phyloP scores from a whole-genome alignment of 2,113 vertebrate genomes.

The Perccottus glenii region DNA sequence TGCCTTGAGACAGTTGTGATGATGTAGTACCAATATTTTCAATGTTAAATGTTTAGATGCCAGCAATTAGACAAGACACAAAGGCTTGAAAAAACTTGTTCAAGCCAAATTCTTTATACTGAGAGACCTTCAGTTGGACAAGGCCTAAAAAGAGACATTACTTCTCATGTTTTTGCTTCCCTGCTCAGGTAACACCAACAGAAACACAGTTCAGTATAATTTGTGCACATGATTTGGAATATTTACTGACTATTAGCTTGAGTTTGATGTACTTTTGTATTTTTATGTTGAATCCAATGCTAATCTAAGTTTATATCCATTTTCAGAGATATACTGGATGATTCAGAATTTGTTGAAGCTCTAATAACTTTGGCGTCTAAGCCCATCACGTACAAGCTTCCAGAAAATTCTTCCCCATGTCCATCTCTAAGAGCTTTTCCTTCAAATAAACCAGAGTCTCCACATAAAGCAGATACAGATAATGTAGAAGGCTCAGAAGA shows the following conservation, averaged over 20 bases:
- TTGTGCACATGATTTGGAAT: too few relatives aligned
- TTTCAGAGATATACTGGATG: slow-evolving; percentile 83
- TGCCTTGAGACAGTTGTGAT: too few relatives aligned
- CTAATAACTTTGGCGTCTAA: slow-evolving; percentile 68
- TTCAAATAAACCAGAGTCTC: background rate
- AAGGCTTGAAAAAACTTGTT: background rate
- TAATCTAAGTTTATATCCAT: background rate
- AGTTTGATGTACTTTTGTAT: background rate
- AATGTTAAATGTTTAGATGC: slow-evolving; percentile 26
- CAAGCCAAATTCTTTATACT: background rate
- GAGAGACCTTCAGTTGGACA: slow-evolving; percentile 19
- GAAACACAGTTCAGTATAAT: background rate
- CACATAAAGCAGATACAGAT: slow-evolving; percentile 8
- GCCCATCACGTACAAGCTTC: slow-evolving; percentile 79
- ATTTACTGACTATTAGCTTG: too few relatives aligned
- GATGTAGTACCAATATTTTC: background rate
- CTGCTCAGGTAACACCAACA: slow-evolving; percentile 81
- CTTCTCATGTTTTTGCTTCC: slow-evolving; percentile 72
- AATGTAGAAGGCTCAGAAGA: background rate
- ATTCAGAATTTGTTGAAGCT: slow-evolving; percentile 77
- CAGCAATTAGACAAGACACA: background rate
- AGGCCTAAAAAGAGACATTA: slow-evolving; percentile 71
- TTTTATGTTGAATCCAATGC: background rate
- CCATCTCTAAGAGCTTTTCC: background rate
- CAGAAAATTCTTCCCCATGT: background rate